These are phyloP conservation scores for Oncorhynchus nerka DNA, from an alignment of 2,113 vertebrate genomes.

Conservation along the genomic window DNA sequence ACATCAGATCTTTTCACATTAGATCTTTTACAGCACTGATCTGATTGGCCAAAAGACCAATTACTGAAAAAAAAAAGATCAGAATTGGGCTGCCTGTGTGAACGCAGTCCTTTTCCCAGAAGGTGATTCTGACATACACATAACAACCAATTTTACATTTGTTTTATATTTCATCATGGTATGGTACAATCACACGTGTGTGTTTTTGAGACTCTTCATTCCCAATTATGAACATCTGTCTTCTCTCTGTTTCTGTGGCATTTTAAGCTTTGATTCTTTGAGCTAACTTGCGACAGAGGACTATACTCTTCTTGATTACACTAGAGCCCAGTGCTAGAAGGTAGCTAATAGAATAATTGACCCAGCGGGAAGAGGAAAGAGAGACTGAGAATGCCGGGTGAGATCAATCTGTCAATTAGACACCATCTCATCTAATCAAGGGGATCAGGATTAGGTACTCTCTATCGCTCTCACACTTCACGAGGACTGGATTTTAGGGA, in stretches of 20 bases:
- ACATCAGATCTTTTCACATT: too few relatives aligned
- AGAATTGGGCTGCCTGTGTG: too few relatives aligned
- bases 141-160: too few relatives aligned
- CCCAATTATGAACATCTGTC: neutral
- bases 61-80: too few relatives aligned
- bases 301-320: constrained; percentile 26
- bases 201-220: neutral
- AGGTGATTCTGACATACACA: too few relatives aligned
- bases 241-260: neutral
- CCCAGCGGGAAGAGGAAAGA: constrained; percentile 23
- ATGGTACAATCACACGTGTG: too few relatives aligned
- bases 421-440: constrained; percentile 30
- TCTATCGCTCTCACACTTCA: constrained; percentile 6
- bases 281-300: constrained; percentile 1
- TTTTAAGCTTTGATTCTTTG: neutral
- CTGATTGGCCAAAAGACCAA: too few relatives aligned
- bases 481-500: neutral
- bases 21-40: too few relatives aligned
- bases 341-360: constrained; percentile 44
- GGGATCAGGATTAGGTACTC: constrained; percentile 7
- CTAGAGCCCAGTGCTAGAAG: constrained; percentile 9
- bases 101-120: too few relatives aligned
- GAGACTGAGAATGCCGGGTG: constrained; percentile 13
- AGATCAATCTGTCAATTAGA: constrained; percentile 41
- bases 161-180: too few relatives aligned